Evolutionary conservation across 2,888 invertebrate genomes (phyloP).

Genomic region (Xestia rhomboidea): DNA sequence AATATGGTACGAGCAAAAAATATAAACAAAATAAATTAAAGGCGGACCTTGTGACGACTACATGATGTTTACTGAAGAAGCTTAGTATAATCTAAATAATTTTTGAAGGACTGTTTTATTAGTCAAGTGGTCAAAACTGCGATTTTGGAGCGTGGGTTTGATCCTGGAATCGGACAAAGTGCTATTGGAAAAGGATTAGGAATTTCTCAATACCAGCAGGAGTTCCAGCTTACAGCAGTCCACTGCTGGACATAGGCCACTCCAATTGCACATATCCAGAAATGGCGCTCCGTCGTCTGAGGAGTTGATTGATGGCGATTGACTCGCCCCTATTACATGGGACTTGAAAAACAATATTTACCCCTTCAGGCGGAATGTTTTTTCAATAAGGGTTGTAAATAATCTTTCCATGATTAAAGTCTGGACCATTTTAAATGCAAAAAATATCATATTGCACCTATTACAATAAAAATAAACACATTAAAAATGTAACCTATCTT

Average conservation of each 20-base stretch:
- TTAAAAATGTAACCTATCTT: slow-evolving; percentile 15
- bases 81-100: not conserved
- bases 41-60: slow-evolving; percentile 34
- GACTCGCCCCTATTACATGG: not conserved
- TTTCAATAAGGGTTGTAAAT: not conserved
- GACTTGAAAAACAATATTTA: not conserved
- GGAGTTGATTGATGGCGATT: not conserved
- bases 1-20: slow-evolving; percentile 20
- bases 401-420: no score
- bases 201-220: not conserved
- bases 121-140: not conserved
- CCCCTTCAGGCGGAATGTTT: not conserved
- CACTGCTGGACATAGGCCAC: not conserved
- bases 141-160: not conserved
- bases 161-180: not conserved
- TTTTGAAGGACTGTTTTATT: not conserved
- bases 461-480: not conserved
- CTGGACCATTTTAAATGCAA: not conserved
- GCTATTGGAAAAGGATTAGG: not conserved
- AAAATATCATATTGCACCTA: not conserved
- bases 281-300: not conserved
- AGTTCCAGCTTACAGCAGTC: not conserved
- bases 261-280: not conserved
- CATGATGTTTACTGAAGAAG: slow-evolving; percentile 21
- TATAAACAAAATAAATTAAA: slow-evolving; percentile 32